These are phyloP conservation scores for Mellilla xanthometata DNA, from an alignment of 2,888 invertebrate species.

Conservation along the genomic window DNA sequence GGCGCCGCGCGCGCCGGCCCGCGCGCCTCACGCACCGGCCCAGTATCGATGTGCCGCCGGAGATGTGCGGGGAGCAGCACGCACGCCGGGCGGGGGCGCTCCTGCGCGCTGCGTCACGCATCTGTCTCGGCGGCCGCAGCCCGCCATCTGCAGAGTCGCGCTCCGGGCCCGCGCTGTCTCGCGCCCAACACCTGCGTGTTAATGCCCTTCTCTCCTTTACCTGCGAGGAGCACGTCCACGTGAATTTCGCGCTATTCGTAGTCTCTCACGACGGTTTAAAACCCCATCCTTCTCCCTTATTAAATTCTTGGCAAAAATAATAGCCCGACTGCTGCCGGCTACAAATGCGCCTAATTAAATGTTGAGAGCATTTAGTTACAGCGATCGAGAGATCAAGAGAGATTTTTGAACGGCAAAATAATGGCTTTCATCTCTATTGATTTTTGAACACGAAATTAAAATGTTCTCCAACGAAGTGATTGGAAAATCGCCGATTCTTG, in stretches of 20 bases:
- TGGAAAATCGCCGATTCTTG: conserved; percentile 26
- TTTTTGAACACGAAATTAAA: conserved; percentile 24
- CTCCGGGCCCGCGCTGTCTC: conserved; percentile 35
- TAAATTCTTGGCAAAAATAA: conserved; percentile 21
- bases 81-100: conserved; percentile 61
- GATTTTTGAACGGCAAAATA: conserved; percentile 6
- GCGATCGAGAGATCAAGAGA: conserved; percentile 2
- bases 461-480: conserved; percentile 16
- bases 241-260: conserved; percentile 14
- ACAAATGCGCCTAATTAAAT: conserved; percentile 16
- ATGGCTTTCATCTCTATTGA: conserved; percentile 21
- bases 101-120: conserved; percentile 82
- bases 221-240: conserved; percentile 15
- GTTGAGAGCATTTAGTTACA: conserved; percentile 12
- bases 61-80: conserved; percentile 47
- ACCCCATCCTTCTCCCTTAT: conserved; percentile 21
- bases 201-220: conserved; percentile 43
- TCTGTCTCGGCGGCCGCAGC: too few relatives aligned
- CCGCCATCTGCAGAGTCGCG: conserved; percentile 73
- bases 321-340: conserved; percentile 6
- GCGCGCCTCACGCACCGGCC: conserved; percentile 70
- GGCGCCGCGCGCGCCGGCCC: conserved; percentile 39
- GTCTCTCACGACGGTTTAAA: conserved; percentile 9
- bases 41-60: conserved; percentile 66
- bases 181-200: conserved; percentile 41